A percentile compares a stretch with the other conserved stretches of the same genome.
phyloP scores from a whole-genome alignment of 1,140 invertebrate species.

The Leptinotarsa lineolata region DNA sequence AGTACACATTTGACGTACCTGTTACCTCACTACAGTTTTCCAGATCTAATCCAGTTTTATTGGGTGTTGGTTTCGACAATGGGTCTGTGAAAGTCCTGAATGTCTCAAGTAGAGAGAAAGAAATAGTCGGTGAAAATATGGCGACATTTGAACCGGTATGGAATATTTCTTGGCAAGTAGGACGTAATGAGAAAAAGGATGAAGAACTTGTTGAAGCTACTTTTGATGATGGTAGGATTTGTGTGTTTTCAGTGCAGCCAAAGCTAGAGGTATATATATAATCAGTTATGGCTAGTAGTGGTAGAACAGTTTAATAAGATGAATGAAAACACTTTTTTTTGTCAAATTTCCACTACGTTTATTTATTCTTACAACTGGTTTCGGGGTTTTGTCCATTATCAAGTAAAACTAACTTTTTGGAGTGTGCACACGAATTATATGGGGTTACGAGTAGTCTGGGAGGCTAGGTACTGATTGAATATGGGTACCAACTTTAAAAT shows the following conservation, averaged over 20 bases:
- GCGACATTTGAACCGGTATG: conserved; percentile 70
- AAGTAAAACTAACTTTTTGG: no score
- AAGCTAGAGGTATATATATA: conserved; percentile 29
- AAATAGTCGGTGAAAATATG: conserved; percentile 56
- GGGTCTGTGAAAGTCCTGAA: conserved; percentile 77
- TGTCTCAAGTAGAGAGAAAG: conserved; percentile 60
- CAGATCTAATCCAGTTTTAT: conserved; percentile 66
- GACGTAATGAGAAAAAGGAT: conserved; percentile 54
- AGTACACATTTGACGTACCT: conserved; percentile 69
- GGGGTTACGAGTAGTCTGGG: no score
- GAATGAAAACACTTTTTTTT: no score
- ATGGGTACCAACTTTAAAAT: no score
- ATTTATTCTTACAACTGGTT: no score
- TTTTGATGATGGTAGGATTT: conserved; percentile 62
- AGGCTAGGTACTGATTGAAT: no score
- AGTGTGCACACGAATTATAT: no score
- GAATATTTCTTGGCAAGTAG: conserved; percentile 63
- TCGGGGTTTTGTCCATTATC: no score
- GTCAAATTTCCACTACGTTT: no score
- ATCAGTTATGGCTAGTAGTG: no score
- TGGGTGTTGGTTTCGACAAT: conserved; percentile 80
- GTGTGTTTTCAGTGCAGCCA: conserved; percentile 34
- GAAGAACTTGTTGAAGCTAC: conserved; percentile 42
- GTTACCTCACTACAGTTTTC: conserved; percentile 79
- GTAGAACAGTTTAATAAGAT: no score